Base-by-base conservation (phyloP, 2,888 invertebrate genomes). In the Bombylius discolor region DNA sequence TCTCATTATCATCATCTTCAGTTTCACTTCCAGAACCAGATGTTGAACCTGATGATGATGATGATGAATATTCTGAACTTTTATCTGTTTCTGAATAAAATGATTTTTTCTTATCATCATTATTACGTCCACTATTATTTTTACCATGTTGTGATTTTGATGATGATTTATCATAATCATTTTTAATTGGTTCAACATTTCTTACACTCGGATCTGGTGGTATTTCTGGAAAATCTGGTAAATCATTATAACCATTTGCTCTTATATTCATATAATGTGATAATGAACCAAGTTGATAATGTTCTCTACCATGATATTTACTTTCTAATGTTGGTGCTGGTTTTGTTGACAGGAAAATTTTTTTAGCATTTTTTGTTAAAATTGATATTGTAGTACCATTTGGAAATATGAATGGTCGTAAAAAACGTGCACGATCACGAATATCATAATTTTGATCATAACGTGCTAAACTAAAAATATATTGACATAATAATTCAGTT, bases 371-470 rank as follows among this genome's bases (percentile, higher is more conserved):
- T 57, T 81, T 78, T 0, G 82, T 75, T 33, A 92, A 75, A 51
- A 78, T 77, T 59, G 63, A 65, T 47, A 79, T 75, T 45, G 33
- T 54, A 13, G 74, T 73, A 11, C 77, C 77, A 60, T 76, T 76
- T 62, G 67, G 84, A 63, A 89, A 82, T 36, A 92, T 81, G 64
- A 93, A 84, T 60, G 86, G 86, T 13, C 88, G 83, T 54, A 99
- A 77, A 69, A 98, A 85, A 33, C 99, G 79, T 5, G 95, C 93
- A 11, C 96, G 81, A 76, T 99, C 99, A 33, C 99, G 80, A 54
- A 99, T 94, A 76, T 99, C 98, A 70, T 98, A 99, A 75, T 94
- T 95, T 64, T 89, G 87, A 78, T 99, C 99, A 73, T 98, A 99
- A 64, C 94, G 87, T 1, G 98, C 96, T 66, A 99, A 77, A 63